Evolutionary conservation across 2,797 vertebrate species (phyloP).

Genomic region (Tenualosa thibaudeaui): DNA sequence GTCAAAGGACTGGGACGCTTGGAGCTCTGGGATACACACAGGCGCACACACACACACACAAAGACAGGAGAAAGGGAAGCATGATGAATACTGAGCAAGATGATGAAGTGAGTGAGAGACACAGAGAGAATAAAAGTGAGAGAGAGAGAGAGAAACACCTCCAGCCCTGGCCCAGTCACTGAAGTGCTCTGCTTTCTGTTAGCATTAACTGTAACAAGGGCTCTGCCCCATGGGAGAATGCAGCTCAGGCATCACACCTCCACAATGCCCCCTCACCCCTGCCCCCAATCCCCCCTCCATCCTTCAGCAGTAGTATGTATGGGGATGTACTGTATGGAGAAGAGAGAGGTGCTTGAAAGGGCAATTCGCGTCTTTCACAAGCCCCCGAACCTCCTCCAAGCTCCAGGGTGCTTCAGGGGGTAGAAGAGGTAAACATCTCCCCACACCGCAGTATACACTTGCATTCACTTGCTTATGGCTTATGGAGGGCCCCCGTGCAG

Average conservation of each 20-base stretch:
- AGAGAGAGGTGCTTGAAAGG: slow-evolving; percentile 14
- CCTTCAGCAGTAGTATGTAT: background rate
- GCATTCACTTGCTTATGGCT: background rate
- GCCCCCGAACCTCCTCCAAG: background rate
- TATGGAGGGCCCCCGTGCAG: background rate
- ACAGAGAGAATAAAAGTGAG: background rate
- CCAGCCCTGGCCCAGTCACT: background rate
- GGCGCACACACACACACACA: background rate
- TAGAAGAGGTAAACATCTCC: slow-evolving; percentile 18
- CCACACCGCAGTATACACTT: background rate
- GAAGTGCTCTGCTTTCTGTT: slow-evolving; percentile 16
- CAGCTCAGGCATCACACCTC: background rate
- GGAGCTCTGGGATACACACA: slow-evolving; percentile 80
- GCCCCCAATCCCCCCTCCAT: background rate
- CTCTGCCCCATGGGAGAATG: background rate
- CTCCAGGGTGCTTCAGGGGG: background rate
- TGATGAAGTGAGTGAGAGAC: background rate
- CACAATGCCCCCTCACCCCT: background rate
- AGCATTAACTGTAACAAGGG: background rate
- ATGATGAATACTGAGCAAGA: background rate
- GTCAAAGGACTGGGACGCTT: slow-evolving; percentile 84
- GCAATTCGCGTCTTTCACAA: slow-evolving; percentile 11
- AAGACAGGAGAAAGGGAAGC: background rate
- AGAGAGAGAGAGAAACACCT: background rate
- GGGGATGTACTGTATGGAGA: background rate